Evolutionary conservation across 1,140 invertebrate species (phyloP), one percentile per base, ranked within the genome.

Genomic region (Brachionus rubens): DNA sequence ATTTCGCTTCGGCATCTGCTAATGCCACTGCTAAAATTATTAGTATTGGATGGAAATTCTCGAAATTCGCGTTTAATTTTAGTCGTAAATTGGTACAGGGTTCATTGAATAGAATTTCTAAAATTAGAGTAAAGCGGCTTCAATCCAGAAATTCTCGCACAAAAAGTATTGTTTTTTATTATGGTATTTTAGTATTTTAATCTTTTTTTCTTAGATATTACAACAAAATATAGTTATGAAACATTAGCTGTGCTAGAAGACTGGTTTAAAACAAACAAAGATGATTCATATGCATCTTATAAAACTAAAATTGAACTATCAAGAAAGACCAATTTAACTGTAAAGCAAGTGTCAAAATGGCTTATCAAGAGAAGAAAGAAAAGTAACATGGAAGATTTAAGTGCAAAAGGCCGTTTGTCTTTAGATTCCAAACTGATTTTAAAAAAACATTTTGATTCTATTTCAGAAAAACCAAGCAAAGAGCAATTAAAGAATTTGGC

Each of bases 261-360:
- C 30, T 59, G 54, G 54, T 59, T 59, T 0, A 33, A 33, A 33
- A 59, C 33, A 59, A 59, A 59, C 36, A 36, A 36, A 1, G 54
- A 59, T 0, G 19, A 36, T 59, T 30, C 54, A 19, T 59, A 59
- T 36, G 54, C 54, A 3, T 59, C 54, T 59, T 14, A 28, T 36
- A 36, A 36, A 59, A 10, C 19, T 16, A 59, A 59, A 59, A 59
- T 19, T 33, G 54, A 59, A 33, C 54, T 59, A 2, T 28, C 54
- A 33, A 59, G 6, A 33, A 59, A 40, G 36, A 59, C 33, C 4
- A 59, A 33, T 59, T 59, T 59, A 59, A 36, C 54, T 16, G 54
- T 59, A 33, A 14, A 59, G 19, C 54, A 59, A 59, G 54, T 59
- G 19, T 59, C 54, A 16, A 59, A 59, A 59, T 59, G 54, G 54